These are phyloP conservation scores for Botia almorhae DNA, from an alignment of 2,797 vertebrate genomes.

Conservation along the genomic window DNA sequence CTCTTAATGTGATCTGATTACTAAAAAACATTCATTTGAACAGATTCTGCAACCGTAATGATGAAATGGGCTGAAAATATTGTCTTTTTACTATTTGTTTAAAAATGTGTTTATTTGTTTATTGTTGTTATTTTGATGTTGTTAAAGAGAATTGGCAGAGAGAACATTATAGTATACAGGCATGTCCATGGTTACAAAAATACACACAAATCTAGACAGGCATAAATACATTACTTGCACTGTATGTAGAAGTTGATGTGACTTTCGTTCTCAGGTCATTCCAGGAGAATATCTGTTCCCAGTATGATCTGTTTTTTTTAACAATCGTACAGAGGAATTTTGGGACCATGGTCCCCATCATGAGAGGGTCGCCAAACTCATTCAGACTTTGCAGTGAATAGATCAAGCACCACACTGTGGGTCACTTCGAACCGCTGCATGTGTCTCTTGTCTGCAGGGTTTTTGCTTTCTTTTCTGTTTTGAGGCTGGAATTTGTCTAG, in stretches of 20 bases:
- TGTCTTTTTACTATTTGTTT: too few species aligned
- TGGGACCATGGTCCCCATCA: not conserved
- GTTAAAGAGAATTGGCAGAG: too few species aligned
- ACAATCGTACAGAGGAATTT: slow-evolving; percentile 4
- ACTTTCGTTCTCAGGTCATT: not conserved
- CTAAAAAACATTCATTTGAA: too few species aligned
- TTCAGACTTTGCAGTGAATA: slow-evolving; percentile 5
- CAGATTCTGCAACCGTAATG: too few species aligned
- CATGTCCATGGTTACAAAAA: not conserved
- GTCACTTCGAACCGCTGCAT: not conserved
- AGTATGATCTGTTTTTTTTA: not conserved
- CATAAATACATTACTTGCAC: not conserved
- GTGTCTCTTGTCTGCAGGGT: slow-evolving; percentile 4
- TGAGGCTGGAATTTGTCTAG: slow-evolving; percentile 14
- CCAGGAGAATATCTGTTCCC: not conserved
- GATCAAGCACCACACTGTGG: not conserved
- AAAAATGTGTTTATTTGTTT: too few species aligned
- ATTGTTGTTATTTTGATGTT: not conserved
- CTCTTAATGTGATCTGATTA: not conserved
- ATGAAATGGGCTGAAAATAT: too few species aligned
- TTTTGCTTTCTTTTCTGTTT: slow-evolving; percentile 21
- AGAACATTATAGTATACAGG: not conserved
- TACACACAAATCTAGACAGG: not conserved
- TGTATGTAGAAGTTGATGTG: not conserved
- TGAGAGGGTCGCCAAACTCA: slow-evolving; percentile 1